Percentiles rank a stretch among this genome's conserved stretches.
Evolutionary conservation across 2,888 invertebrate genomes (phyloP).

Genomic region (Agrochola lota): DNA sequence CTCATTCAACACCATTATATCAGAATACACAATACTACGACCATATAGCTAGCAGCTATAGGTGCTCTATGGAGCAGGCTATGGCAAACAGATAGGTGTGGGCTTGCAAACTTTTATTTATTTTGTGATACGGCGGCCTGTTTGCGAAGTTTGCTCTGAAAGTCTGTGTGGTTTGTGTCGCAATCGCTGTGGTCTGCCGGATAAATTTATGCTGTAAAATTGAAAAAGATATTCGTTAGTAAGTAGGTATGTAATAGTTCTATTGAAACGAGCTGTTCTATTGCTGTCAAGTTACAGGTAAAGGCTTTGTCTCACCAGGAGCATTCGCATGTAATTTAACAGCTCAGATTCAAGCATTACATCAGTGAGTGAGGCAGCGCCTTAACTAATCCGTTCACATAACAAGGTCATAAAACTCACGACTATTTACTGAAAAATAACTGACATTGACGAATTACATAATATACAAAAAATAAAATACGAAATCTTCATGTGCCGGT

Average conservation of each 20-base stretch:
- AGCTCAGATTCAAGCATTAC: too few relatives aligned
- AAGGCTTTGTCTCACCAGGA: too few relatives aligned
- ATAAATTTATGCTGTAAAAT: background rate
- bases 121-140: conserved; percentile 44
- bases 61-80: conserved; percentile 22
- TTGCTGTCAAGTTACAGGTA: background rate
- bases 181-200: background rate
- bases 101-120: conserved; percentile 56
- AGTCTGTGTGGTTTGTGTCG: background rate
- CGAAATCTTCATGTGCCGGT: conserved; percentile 23
- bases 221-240: background rate
- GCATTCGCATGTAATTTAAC: too few relatives aligned
- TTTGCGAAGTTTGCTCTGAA: conserved; percentile 26
- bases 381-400: background rate
- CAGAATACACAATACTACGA: conserved; percentile 22
- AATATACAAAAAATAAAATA: conserved; percentile 16
- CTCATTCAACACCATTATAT: conserved; percentile 54
- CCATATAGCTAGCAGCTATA: conserved; percentile 5
- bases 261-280: background rate
- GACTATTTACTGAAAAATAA: conserved; percentile 31
- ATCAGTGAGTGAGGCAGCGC: too few relatives aligned
- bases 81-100: conserved; percentile 51
- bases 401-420: conserved; percentile 39
- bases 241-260: background rate
- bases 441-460: conserved; percentile 20